Evolutionary conservation across 1,140 invertebrate genomes (phyloP).

Genomic region (Pogonomyrmex barbatus): DNA sequence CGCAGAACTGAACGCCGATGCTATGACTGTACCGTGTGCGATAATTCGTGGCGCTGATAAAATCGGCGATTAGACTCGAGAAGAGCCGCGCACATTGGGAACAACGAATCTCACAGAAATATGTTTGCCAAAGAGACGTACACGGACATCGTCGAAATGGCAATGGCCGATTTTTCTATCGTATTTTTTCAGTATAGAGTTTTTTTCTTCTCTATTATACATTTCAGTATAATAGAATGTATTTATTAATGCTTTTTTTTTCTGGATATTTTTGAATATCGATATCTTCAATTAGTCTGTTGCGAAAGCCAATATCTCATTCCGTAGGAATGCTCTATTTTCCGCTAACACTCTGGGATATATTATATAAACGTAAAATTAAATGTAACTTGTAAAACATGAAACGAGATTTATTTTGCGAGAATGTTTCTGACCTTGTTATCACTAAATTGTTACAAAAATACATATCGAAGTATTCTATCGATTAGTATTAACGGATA

Average conservation of each 20-base stretch:
- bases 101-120: constrained; percentile 71
- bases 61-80: constrained; percentile 25
- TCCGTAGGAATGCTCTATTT: neutral
- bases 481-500: neutral
- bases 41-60: constrained; percentile 50
- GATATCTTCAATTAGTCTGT: neutral
- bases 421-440: neutral
- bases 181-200: neutral
- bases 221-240: neutral
- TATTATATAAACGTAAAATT: neutral
- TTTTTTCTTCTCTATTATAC: constrained; percentile 44
- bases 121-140: constrained; percentile 80
- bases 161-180: constrained; percentile 17
- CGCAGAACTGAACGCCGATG: constrained; percentile 4
- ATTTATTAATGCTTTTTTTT: neutral
- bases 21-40: neutral
- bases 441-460: neutral
- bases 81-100: constrained; percentile 45
- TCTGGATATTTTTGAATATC: neutral
- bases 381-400: neutral
- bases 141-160: constrained; percentile 48
- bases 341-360: neutral
- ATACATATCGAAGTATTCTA: neutral
- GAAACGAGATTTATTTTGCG: neutral
- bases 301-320: neutral